These are phyloP conservation scores for Sarcophaga variegata DNA, from an alignment of 2,888 invertebrate genomes.

Conservation along the genomic window DNA sequence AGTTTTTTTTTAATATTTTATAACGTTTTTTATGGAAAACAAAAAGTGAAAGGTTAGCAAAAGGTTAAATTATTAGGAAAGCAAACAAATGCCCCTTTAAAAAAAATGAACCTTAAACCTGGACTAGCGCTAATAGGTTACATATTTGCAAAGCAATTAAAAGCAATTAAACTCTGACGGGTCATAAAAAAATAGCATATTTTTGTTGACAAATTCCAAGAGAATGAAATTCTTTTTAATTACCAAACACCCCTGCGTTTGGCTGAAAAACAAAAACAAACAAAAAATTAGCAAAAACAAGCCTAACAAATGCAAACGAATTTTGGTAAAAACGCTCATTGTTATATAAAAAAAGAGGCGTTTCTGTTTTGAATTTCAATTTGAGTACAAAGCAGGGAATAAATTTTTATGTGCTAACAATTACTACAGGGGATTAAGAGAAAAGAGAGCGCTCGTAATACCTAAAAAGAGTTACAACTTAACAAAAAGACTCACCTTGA, in stretches of 20 bases:
- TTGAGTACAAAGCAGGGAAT: neutral
- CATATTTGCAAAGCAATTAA: neutral
- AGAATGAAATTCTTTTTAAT: neutral
- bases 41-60: too few species aligned
- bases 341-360: neutral
- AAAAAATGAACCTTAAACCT: neutral
- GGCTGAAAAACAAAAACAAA: neutral
- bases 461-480: neutral
- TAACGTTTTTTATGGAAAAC: too few species aligned
- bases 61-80: too few species aligned
- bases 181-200: neutral
- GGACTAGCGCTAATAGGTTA: neutral
- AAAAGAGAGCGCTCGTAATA: neutral
- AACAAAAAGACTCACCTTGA: too few species aligned
- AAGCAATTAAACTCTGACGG: neutral
- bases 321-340: too few species aligned
- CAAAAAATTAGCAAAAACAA: neutral
- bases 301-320: too few species aligned
- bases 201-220: neutral
- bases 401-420: neutral
- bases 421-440: neutral
- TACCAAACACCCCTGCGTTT: neutral
- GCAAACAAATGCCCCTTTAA: too few species aligned
- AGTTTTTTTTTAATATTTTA: too few species aligned
- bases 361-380: neutral